phyloP scores from a whole-genome alignment of 1,140 invertebrate genomes.

The Drosophila funebris region DNA sequence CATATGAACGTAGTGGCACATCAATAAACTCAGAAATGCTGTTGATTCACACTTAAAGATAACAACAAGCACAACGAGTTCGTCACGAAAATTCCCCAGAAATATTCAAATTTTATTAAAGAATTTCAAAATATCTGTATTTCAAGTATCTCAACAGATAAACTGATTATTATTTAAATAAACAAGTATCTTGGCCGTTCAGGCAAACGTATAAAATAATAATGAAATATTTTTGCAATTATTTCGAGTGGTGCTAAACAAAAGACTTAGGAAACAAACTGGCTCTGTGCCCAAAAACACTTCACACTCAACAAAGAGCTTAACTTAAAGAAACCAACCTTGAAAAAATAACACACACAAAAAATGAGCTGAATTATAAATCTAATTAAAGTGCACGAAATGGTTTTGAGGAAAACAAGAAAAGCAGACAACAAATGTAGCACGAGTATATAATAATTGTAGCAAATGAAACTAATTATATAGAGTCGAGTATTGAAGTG shows the following conservation, averaged over 20 bases:
- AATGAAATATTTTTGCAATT: slow-evolving; percentile 12
- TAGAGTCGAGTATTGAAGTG: slow-evolving; percentile 17
- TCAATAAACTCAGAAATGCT: slow-evolving; percentile 7
- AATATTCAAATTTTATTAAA: slow-evolving; percentile 6
- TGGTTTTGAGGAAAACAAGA: slow-evolving; percentile 49
- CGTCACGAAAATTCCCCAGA: slow-evolving; percentile 2
- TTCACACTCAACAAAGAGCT: slow-evolving; percentile 1
- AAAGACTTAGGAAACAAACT: slow-evolving; percentile 51
- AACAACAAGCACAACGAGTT: slow-evolving; percentile 16
- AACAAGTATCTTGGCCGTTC: not conserved
- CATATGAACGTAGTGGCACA: not conserved
- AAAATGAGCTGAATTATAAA: slow-evolving; percentile 36
- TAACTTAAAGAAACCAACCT: slow-evolving; percentile 47
- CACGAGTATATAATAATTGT: slow-evolving; percentile 17
- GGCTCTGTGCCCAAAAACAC: not conserved
- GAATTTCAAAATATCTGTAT: not conserved
- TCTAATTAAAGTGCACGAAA: slow-evolving; percentile 59
- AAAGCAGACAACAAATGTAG: slow-evolving; percentile 21
- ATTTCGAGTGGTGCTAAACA: slow-evolving; percentile 22
- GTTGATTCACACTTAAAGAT: slow-evolving; percentile 21
- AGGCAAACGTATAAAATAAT: not conserved
- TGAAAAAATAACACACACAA: slow-evolving; percentile 48
- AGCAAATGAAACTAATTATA: slow-evolving; percentile 29
- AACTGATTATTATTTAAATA: slow-evolving; percentile 2
- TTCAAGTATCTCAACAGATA: not conserved